phyloP scores from a whole-genome alignment of 2,113 vertebrate genomes.

The Columba livia region DNA sequence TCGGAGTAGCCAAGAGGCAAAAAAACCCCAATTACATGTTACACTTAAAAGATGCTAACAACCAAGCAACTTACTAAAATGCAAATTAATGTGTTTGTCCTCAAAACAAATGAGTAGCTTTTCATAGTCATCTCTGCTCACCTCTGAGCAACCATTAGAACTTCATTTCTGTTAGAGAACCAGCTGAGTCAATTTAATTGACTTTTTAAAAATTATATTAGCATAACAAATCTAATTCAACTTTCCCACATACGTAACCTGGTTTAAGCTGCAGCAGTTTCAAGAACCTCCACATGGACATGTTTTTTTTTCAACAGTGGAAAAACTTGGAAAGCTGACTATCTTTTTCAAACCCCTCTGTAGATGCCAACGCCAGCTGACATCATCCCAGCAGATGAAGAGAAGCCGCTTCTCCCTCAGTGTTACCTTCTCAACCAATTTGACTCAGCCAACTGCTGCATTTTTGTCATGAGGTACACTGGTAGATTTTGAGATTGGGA shows the following conservation, averaged over 20 bases:
- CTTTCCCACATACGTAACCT: background rate
- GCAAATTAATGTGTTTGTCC: background rate
- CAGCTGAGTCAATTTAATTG: background rate
- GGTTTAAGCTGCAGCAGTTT: background rate
- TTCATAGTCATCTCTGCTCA: background rate
- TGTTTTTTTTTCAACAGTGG: background rate
- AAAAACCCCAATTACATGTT: background rate
- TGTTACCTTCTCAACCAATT: background rate
- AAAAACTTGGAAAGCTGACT: background rate
- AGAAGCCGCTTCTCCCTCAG: background rate
- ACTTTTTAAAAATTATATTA: background rate
- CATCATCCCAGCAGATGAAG: background rate
- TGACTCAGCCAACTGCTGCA: background rate
- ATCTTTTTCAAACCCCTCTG: background rate
- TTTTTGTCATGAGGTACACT: fast-evolving
- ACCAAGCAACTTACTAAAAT: background rate
- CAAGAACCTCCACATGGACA: background rate
- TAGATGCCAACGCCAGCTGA: background rate
- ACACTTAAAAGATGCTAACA: background rate
- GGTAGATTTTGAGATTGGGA: background rate
- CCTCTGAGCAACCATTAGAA: background rate
- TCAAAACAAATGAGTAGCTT: background rate
- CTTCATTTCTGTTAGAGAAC: background rate
- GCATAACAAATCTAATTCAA: background rate
- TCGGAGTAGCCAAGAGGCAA: background rate